A percentile compares a stretch with the other conserved stretches of the same genome.
Conservation (phyloP, 2,113 vertebrate species). For the Notothenia rossii region DNA sequence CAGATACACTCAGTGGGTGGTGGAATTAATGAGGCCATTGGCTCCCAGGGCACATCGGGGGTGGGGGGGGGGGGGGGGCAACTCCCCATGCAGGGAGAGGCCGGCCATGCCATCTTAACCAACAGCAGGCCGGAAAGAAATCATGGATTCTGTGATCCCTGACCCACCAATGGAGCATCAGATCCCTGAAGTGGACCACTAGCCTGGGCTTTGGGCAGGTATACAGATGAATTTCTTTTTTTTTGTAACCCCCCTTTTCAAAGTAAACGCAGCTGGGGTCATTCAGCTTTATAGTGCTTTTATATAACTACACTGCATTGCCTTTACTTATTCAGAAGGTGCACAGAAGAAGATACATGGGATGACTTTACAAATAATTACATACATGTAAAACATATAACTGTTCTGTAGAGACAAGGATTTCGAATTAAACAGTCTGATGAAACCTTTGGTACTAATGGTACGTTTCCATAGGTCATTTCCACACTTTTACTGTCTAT, state of each 20-base stretch:
- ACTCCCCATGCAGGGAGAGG: slow-evolving; percentile 27
- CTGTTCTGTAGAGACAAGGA: neutral
- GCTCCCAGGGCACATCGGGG: slow-evolving; percentile 36
- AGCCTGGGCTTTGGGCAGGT: slow-evolving; percentile 43
- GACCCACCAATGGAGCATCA: slow-evolving; percentile 52
- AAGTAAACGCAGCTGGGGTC: slow-evolving; percentile 44
- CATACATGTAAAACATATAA: neutral
- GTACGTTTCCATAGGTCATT: no score
- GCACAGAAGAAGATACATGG: neutral
- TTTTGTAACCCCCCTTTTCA: slow-evolving; percentile 12
- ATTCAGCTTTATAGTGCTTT: slow-evolving; percentile 9
- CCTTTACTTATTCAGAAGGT: neutral
- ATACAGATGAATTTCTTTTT: slow-evolving; percentile 27
- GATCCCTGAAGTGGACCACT: slow-evolving; percentile 55
- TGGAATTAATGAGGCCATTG: slow-evolving; percentile 72
- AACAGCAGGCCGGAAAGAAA: slow-evolving; percentile 37
- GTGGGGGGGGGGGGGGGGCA: slow-evolving; percentile 18
- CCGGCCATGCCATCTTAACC: slow-evolving; percentile 41
- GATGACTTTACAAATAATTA: no score
- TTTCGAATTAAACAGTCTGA: neutral
- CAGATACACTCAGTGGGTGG: slow-evolving; percentile 59
- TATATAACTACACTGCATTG: slow-evolving; percentile 4
- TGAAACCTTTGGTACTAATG: neutral
- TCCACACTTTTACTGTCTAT: no score
- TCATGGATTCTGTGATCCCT: slow-evolving; percentile 58